Conservation (phyloP, 2,113 vertebrate species). For the Myiopsitta monachus region DNA sequence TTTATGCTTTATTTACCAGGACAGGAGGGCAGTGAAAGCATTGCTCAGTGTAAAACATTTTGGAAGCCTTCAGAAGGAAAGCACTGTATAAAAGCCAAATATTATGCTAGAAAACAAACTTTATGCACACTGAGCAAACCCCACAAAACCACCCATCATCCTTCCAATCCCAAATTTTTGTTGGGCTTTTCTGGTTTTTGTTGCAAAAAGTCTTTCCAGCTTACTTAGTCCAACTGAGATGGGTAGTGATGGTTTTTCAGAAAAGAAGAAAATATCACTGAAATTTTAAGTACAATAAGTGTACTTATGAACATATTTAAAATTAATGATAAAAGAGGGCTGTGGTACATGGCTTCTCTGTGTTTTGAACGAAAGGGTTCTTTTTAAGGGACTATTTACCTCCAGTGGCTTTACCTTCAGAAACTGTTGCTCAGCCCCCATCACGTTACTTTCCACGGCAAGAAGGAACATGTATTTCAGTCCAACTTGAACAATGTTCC, state of each 20-base stretch:
- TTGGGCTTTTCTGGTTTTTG: neutral
- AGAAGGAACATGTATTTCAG: neutral
- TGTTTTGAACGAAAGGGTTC: neutral
- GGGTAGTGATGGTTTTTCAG: neutral
- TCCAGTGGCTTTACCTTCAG: neutral
- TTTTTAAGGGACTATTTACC: neutral
- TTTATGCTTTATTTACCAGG: conserved; percentile 16
- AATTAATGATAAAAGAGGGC: neutral
- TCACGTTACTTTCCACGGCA: neutral
- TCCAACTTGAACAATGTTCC: neutral
- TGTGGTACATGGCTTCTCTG: neutral
- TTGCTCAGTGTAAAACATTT: neutral
- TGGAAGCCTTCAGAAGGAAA: neutral
- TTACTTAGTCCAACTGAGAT: neutral
- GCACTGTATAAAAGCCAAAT: neutral
- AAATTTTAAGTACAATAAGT: neutral
- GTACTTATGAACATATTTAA: neutral
- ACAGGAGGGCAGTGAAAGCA: neutral
- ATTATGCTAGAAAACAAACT: neutral
- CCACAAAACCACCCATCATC: neutral
- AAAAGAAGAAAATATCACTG: neutral
- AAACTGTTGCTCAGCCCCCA: neutral
- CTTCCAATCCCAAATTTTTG: neutral
- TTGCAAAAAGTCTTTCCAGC: neutral
- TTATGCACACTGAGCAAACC: neutral